A percentile compares a stretch with the other conserved stretches of the same genome.
phyloP scores from a whole-genome alignment of 2,113 vertebrate genomes.

The Colistium nudipinnis region DNA sequence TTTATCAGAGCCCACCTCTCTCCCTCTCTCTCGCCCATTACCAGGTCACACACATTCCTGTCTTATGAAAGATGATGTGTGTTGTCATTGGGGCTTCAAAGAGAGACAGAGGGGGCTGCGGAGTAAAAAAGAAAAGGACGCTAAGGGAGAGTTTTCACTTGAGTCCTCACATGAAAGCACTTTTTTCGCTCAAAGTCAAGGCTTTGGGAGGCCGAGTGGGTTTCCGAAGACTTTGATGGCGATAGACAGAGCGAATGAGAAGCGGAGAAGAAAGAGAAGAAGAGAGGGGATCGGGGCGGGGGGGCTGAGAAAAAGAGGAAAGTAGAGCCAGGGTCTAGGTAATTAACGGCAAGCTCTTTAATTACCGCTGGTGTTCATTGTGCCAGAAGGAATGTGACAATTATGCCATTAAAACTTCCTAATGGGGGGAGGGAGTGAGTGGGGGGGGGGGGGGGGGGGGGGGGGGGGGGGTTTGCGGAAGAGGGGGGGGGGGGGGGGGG shows the following conservation, averaged over 20 bases:
- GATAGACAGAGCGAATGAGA: slow-evolving; percentile 68
- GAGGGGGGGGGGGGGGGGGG: slow-evolving; percentile 9
- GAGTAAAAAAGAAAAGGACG: slow-evolving; percentile 66
- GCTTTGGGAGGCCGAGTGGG: slow-evolving; percentile 65
- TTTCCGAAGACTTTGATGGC: slow-evolving; percentile 75
- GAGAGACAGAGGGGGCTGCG: slow-evolving; percentile 39
- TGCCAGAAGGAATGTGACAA: slow-evolving; percentile 83
- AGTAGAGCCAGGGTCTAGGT: slow-evolving; percentile 75
- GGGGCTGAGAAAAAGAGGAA: slow-evolving; percentile 67
- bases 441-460: slow-evolving; percentile 14
- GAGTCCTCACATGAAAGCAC: slow-evolving; percentile 73
- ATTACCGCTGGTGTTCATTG: slow-evolving; percentile 82
- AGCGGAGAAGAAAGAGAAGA: slow-evolving; percentile 70
- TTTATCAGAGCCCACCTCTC: slow-evolving; percentile 83
- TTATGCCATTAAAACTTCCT: slow-evolving; percentile 83
- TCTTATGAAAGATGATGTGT: slow-evolving; percentile 77
- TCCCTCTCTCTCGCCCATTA: slow-evolving; percentile 70
- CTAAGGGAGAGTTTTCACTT: slow-evolving; percentile 72
- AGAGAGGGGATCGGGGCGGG: slow-evolving; percentile 53
- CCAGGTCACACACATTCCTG: slow-evolving; percentile 73
- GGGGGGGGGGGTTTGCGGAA: slow-evolving; percentile 39
- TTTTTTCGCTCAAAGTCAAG: slow-evolving; percentile 77
- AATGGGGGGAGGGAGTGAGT: slow-evolving; percentile 71
- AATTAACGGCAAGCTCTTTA: slow-evolving; percentile 83
- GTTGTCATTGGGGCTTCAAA: slow-evolving; percentile 77